Conservation (phyloP, 2,113 vertebrate genomes). For the Henicopernis longicauda region DNA sequence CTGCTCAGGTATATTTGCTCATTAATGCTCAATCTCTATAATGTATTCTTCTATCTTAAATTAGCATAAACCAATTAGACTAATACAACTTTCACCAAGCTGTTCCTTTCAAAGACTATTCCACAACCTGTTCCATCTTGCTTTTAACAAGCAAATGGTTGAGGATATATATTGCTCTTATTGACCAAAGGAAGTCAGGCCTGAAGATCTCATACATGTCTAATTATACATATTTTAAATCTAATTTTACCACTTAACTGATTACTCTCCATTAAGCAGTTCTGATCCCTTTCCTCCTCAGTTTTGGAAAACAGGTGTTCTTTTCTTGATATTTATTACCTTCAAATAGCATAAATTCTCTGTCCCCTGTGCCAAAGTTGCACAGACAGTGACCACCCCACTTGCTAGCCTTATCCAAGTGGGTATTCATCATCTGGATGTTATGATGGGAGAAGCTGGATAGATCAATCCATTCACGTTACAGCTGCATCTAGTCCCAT, state of each 20-base stretch:
- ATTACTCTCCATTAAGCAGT: neutral
- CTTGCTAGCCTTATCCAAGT: neutral
- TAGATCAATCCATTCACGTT: neutral
- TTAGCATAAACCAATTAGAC: neutral
- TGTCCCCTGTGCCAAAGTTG: neutral
- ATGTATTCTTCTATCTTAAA: neutral
- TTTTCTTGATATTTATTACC: neutral
- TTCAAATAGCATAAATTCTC: neutral
- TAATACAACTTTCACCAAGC: neutral
- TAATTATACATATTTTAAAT: neutral
- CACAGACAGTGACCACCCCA: neutral
- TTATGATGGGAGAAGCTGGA: neutral
- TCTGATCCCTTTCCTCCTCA: neutral
- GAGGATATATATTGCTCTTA: neutral
- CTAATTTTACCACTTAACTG: neutral
- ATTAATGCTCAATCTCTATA: neutral
- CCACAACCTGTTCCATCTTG: neutral
- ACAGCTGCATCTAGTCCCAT: neutral
- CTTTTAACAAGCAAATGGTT: neutral
- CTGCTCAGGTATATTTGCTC: neutral
- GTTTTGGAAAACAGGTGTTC: neutral
- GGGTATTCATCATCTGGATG: neutral
- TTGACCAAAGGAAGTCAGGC: neutral
- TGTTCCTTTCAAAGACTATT: neutral
- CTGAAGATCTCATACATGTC: neutral